Percentiles rank a stretch among this genome's conserved stretches.
Conservation (phyloP, 2,888 invertebrate species). For the Hirtodrosophila duncani region DNA sequence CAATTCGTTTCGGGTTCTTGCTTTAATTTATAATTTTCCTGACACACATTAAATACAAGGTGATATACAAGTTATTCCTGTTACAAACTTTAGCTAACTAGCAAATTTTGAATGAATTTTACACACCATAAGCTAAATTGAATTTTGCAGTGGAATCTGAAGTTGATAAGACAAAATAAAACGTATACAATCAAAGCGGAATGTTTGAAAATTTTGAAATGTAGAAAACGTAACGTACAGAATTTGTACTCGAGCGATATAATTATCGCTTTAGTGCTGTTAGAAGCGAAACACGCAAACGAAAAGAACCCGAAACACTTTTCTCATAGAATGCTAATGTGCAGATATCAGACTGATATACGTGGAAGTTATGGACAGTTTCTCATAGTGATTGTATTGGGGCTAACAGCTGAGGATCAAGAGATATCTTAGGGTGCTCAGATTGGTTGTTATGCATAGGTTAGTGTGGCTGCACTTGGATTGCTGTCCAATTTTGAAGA, state of each 20-base stretch:
- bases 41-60: constrained; percentile 14
- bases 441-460: constrained; percentile 1
- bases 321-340: constrained; percentile 18
- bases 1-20: constrained; percentile 55
- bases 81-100: neutral
- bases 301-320: constrained; percentile 43
- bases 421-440: neutral
- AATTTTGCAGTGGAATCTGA: constrained; percentile 31
- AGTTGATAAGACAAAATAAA: constrained; percentile 1
- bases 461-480: constrained; percentile 2
- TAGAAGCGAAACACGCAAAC: constrained; percentile 5
- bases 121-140: constrained; percentile 26
- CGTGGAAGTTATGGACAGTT: neutral
- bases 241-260: no score
- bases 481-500: constrained; percentile 59
- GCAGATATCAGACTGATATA: constrained; percentile 2
- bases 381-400: neutral
- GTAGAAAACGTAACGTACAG: neutral
- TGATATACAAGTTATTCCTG: no score
- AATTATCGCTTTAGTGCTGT: no score
- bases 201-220: constrained; percentile 32
- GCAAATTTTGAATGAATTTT: constrained; percentile 19
- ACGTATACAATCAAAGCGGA: constrained; percentile 22
- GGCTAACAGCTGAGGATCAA: neutral
- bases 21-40: constrained; percentile 12